Percentiles rank a stretch among this genome's conserved stretches.
These are phyloP conservation scores for Arvicanthis niloticus DNA, from an alignment of 2,113 vertebrate species.

Conservation along the genomic window DNA sequence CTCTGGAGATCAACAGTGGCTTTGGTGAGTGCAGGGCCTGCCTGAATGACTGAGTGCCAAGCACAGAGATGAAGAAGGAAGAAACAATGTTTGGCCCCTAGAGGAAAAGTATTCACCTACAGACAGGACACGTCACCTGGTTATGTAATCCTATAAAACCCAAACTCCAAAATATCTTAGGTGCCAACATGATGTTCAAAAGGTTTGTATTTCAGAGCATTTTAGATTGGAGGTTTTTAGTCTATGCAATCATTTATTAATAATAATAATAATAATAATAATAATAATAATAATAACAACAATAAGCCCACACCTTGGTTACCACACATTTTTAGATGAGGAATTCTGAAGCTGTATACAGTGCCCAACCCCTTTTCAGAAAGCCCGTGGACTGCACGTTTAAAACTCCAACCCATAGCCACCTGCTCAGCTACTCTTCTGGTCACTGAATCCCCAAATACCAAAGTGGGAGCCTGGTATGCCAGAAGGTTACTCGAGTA, in stretches of 20 bases:
- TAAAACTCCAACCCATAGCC: neutral
- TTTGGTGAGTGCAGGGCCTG: too few relatives aligned
- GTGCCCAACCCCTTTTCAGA: neutral
- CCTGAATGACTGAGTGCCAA: neutral
- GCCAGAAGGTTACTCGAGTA: neutral
- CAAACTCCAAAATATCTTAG: neutral
- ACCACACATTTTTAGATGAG: neutral
- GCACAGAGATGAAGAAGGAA: neutral
- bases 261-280: neutral
- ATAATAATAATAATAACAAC: fast-evolving
- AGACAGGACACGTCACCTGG: neutral
- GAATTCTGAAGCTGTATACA: neutral
- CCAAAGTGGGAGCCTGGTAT: neutral
- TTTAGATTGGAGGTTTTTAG: neutral
- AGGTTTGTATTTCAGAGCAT: neutral
- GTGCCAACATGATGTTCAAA: neutral
- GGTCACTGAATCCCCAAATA: neutral
- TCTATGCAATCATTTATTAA: neutral
- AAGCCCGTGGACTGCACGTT: neutral
- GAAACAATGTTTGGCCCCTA: too few relatives aligned
- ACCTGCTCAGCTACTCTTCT: neutral
- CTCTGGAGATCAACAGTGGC: neutral
- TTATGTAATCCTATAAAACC: neutral
- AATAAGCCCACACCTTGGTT: neutral
- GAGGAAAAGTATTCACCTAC: neutral